Percentiles rank a stretch among this genome's conserved stretches.
phyloP scores from a whole-genome alignment of 2,888 invertebrate species.

The Scrobipalpa atriplicella region DNA sequence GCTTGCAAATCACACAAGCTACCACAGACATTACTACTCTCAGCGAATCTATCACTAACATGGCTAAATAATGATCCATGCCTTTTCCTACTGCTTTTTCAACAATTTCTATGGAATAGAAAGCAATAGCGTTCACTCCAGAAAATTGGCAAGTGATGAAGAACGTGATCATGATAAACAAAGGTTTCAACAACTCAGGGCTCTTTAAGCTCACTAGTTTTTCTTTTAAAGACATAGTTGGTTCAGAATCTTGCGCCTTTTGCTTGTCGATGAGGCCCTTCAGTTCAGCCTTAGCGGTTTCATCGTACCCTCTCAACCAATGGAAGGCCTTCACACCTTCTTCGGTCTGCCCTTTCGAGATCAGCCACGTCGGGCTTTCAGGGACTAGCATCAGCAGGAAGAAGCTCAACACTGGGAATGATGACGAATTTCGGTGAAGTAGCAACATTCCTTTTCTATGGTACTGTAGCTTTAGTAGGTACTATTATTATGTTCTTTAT shows the following conservation, averaged over 20 bases:
- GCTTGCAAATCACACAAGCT: constrained; percentile 84
- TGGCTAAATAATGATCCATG: constrained; percentile 85
- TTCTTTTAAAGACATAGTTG: constrained; percentile 56
- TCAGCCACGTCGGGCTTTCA: constrained; percentile 87
- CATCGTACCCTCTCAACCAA: constrained; percentile 83
- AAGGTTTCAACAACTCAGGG: constrained; percentile 82
- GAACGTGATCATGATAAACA: constrained; percentile 84
- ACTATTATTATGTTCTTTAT: constrained; percentile 82
- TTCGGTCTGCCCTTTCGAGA: constrained; percentile 80
- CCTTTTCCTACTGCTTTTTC: constrained; percentile 80
- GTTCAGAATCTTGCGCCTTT: constrained; percentile 59
- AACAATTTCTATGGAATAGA: constrained; percentile 87
- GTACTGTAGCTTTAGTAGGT: constrained; percentile 81
- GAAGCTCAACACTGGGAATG: constrained; percentile 81
- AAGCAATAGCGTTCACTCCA: constrained; percentile 87
- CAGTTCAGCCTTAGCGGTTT: constrained; percentile 77
- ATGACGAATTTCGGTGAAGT: constrained; percentile 81
- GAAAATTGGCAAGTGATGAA: constrained; percentile 87
- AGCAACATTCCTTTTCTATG: constrained; percentile 85
- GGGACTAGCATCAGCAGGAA: constrained; percentile 81
- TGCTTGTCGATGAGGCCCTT: constrained; percentile 72
- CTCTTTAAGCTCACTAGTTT: constrained; percentile 62
- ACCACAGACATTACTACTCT: constrained; percentile 84
- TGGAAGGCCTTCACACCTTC: constrained; percentile 83
- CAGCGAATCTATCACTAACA: constrained; percentile 85